Evolutionary conservation across 2,797 vertebrate genomes (phyloP).

Genomic region (Galago senegalensis): DNA sequence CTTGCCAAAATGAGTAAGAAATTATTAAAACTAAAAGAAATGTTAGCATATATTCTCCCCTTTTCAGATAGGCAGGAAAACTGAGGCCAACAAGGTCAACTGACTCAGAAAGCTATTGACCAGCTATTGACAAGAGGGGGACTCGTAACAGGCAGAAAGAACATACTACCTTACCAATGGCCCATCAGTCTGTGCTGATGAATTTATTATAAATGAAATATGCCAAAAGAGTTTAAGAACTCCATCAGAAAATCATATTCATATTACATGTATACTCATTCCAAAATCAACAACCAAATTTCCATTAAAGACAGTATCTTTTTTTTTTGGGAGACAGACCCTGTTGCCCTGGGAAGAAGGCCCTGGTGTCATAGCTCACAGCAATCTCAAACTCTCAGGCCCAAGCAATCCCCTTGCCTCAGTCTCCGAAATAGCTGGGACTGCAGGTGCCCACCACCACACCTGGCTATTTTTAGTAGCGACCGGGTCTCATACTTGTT

Average conservation of each 20-base stretch:
- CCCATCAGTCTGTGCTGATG: not conserved
- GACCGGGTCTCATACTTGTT: too few relatives aligned
- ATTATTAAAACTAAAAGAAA: slow-evolving; percentile 47
- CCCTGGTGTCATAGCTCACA: too few relatives aligned
- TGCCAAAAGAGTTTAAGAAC: not conserved
- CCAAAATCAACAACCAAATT: not conserved
- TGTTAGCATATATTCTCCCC: not conserved
- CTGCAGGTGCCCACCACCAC: too few relatives aligned
- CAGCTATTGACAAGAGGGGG: not conserved
- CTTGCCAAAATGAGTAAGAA: not conserved
- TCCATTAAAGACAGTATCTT: not conserved
- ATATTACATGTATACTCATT: not conserved
- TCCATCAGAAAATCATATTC: slow-evolving; percentile 16
- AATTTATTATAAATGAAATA: slow-evolving; percentile 13
- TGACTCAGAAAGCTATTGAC: not conserved
- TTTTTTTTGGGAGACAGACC: too few relatives aligned
- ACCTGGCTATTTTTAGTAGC: too few relatives aligned
- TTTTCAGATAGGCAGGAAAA: not conserved
- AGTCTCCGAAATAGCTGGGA: too few relatives aligned
- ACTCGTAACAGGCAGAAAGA: not conserved
- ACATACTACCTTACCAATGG: not conserved
- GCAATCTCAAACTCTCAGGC: too few relatives aligned
- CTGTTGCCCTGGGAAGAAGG: too few relatives aligned
- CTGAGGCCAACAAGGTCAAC: not conserved
- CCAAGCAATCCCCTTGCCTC: too few relatives aligned